Evolutionary conservation across 2,888 invertebrate species (phyloP).

Genomic region (Pandemis heparana): DNA sequence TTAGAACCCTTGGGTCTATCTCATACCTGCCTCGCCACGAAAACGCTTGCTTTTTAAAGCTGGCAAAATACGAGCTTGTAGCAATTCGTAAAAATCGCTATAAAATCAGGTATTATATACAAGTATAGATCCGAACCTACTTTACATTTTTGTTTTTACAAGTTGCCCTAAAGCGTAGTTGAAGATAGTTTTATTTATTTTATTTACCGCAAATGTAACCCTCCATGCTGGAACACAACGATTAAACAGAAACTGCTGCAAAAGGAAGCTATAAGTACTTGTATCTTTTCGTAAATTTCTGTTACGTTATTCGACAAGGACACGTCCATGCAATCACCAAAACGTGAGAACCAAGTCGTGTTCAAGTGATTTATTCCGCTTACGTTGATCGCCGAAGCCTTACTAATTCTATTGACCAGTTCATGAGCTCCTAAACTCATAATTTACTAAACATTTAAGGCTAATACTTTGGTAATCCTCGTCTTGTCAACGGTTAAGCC

Average conservation of each 20-base stretch:
- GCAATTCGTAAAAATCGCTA: no score
- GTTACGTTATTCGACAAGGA: background rate
- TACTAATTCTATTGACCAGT: slow-evolving; percentile 12
- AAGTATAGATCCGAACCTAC: no score
- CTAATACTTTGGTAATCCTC: slow-evolving; percentile 15
- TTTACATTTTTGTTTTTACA: no score
- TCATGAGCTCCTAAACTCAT: slow-evolving; percentile 22
- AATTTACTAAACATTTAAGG: slow-evolving; percentile 15
- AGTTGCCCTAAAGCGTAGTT: no score
- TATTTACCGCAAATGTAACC: background rate
- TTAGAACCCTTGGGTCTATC: background rate
- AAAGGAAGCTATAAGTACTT: background rate
- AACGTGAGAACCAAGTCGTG: slow-evolving; percentile 32
- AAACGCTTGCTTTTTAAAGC: background rate
- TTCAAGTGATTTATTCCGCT: slow-evolving; percentile 38
- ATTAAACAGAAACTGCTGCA: background rate
- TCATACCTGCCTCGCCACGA: background rate
- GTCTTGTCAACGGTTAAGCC: slow-evolving; percentile 4
- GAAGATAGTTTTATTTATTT: no score
- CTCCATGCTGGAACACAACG: background rate
- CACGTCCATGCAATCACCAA: slow-evolving; percentile 10
- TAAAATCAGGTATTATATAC: no score
- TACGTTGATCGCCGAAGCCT: slow-evolving; percentile 36
- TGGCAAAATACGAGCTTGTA: no score
- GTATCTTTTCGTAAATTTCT: background rate